phyloP scores from a whole-genome alignment of 53 echinoderm and acorn worm genomes.

The Stichopus horrens region DNA sequence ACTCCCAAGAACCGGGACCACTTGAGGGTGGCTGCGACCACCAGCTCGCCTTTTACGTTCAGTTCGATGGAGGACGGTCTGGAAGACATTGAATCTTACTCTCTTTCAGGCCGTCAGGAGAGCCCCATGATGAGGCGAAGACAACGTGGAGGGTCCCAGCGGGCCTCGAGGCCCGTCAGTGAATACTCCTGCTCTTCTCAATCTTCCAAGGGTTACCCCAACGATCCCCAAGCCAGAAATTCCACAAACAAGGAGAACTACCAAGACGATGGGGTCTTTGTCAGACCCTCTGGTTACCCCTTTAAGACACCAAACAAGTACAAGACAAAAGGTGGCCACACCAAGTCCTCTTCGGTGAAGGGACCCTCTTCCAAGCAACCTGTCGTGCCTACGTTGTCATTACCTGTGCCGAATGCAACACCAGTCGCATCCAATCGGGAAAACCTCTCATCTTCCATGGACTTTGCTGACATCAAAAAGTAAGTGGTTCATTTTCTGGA shows the following conservation, averaged over 20 bases:
- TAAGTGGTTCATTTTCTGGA: constrained; percentile 32
- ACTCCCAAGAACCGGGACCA: constrained; percentile 47
- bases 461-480: constrained; percentile 67
- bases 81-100: constrained; percentile 84
- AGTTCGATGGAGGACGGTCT: constrained; percentile 99
- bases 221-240: neutral
- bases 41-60: constrained; percentile 89
- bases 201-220: constrained; percentile 21
- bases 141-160: constrained; percentile 32
- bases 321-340: constrained; percentile 72
- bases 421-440: constrained; percentile 81
- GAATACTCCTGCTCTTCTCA: constrained; percentile 5
- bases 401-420: constrained; percentile 77
- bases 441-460: constrained; percentile 37
- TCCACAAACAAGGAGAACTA: constrained; percentile 61
- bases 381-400: constrained; percentile 88
- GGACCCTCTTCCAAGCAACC: constrained; percentile 62
- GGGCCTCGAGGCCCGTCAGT: constrained; percentile 14
- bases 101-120: constrained; percentile 50
- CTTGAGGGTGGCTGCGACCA: constrained; percentile 24
- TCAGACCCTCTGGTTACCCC: constrained; percentile 72
- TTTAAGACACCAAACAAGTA: constrained; percentile 71
- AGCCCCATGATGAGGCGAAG: constrained; percentile 41
- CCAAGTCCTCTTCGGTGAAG: constrained; percentile 51
- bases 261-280: constrained; percentile 79